phyloP scores from a whole-genome alignment of 2,113 vertebrate genomes.

The Bambusicola thoracicus region DNA sequence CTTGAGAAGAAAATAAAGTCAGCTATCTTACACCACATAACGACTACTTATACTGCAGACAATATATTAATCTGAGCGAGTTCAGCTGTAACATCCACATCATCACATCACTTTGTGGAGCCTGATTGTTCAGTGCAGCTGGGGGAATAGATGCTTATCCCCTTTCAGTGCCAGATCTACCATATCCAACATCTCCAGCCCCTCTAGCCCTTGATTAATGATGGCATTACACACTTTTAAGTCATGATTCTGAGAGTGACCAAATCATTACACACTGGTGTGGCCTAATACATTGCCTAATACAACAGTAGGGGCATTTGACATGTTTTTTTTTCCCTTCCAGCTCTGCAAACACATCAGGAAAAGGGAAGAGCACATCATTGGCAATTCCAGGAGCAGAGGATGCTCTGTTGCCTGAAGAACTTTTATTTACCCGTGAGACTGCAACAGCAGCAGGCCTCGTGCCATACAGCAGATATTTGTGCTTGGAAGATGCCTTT shows the following conservation, averaged over 20 bases:
- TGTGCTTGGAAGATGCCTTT: not conserved
- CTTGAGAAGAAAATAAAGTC: not conserved
- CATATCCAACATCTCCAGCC: not conserved
- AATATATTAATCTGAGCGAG: not conserved
- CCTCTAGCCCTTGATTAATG: not conserved
- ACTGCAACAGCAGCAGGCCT: not conserved
- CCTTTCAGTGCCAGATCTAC: not conserved
- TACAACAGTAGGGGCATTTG: not conserved
- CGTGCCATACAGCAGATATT: not conserved
- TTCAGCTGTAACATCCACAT: not conserved
- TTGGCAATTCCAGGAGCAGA: not conserved
- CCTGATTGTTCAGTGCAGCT: not conserved
- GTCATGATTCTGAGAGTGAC: not conserved
- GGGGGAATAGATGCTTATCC: not conserved
- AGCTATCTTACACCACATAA: not conserved
- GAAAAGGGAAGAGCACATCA: not conserved
- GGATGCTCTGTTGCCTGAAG: not conserved
- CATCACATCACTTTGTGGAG: not conserved
- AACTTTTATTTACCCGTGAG: not conserved
- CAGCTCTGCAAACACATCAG: not conserved
- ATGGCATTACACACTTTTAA: not conserved
- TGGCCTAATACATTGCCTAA: too few relatives aligned
- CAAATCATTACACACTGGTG: not conserved
- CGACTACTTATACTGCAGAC: not conserved
- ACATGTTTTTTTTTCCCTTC: not conserved